Percentiles rank a stretch among this genome's conserved stretches.
Evolutionary conservation across 2,888 invertebrate genomes (phyloP).

Genomic region (Lasioglossum pauxillum): DNA sequence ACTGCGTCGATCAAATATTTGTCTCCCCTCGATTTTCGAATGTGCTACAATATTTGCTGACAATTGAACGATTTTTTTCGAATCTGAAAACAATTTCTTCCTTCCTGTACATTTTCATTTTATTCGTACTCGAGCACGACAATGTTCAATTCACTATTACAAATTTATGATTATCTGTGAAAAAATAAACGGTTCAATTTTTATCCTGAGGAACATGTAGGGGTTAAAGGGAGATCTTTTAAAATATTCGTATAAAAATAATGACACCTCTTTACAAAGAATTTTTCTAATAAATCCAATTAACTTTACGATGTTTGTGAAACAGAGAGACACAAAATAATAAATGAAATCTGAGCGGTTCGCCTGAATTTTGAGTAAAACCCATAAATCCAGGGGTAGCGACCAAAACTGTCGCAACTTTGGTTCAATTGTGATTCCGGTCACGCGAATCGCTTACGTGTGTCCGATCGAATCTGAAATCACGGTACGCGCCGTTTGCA

Average conservation of each 20-base stretch:
- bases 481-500: constrained; percentile 38
- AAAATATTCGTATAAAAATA: too few species aligned
- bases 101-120: background rate
- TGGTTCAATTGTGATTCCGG: constrained; percentile 32
- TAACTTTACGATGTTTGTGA: background rate
- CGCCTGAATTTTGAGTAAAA: background rate
- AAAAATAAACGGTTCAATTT: too few species aligned
- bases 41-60: background rate
- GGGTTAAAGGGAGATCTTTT: too few species aligned
- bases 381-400: background rate
- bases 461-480: constrained; percentile 60
- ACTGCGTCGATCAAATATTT: constrained; percentile 1
- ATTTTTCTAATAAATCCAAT: background rate
- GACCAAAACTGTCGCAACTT: constrained; percentile 28
- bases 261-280: background rate
- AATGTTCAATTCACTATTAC: background rate
- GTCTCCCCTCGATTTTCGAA: background rate
- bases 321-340: background rate
- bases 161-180: too few species aligned
- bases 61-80: too few species aligned
- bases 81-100: too few species aligned
- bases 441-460: constrained; percentile 50
- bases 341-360: background rate
- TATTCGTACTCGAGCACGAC: background rate
- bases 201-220: too few species aligned